Evolutionary conservation across 2,113 vertebrate species (phyloP), one percentile per base, ranked within the genome.

Genomic region (Paratilapia polleni): DNA sequence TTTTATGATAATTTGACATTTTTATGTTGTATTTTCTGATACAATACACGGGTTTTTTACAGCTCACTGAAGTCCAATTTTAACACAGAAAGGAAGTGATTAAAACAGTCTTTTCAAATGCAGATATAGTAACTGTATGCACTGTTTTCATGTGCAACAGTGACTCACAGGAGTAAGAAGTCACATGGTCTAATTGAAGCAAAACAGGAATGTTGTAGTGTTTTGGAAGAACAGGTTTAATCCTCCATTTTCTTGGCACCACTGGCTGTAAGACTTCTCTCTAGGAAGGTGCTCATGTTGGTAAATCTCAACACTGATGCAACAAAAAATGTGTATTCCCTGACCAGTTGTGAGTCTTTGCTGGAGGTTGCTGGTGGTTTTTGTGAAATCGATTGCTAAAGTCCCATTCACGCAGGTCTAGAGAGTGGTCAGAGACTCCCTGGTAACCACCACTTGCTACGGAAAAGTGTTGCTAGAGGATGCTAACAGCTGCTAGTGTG

Each of bases 221-320:
- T n/a, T 78, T 79, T 49, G 12, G 56, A 31, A 57, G 61, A 86
- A 81, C 80, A 43, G 80, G 86, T 86, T 88, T 81, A 52, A 78
- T 24, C 24, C 49, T 77, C 24, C 61, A 26, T 62, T 74, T 74
- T 77, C 57, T 31, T 77, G 24, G 24, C 13, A 3, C 15, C 0
- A 4, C 36, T 59, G 22, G 56, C 74, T 8, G 22, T 43, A 8
- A 28, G 22, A 0, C 7, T 59, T 52, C 36, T 11, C 6, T 22
- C 5, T 24, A 0, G 12, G 2, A 41, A 14, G 52, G 8, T 43
- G 0, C 22, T 36, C 12, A 9, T 38, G 10, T 54, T 28, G 49
- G 15, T 5, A n/a, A n/a, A 14, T 31, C 43, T 43, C 26, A 8
- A 24, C 19, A 24, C 47, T 63, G 34, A 14, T 17, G 19, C 13